Percentiles rank a stretch among this genome's conserved stretches.
Evolutionary conservation across 35 echinoderm and acorn worm species (phyloP).

Genomic region (Hemicentrotus pulcherrimus): DNA sequence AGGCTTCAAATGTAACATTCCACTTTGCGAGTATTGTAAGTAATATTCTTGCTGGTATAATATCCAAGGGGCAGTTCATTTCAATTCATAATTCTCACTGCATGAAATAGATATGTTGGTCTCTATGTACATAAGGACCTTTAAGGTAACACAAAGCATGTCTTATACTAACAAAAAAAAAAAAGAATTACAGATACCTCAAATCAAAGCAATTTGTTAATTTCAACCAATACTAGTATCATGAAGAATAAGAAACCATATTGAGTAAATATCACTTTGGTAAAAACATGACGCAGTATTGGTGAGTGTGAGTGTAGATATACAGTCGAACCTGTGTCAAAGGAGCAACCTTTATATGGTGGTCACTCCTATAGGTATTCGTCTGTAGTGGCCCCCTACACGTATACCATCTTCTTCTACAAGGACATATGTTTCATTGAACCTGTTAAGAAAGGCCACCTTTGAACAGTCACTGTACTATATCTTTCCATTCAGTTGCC

Average conservation of each 20-base stretch:
- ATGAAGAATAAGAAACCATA: not conserved
- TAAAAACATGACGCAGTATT: not conserved
- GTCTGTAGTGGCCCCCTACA: not conserved
- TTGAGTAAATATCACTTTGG: not conserved
- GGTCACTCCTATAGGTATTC: not conserved
- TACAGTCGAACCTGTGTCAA: not conserved
- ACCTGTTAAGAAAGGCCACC: not conserved
- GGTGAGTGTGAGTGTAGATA: not conserved
- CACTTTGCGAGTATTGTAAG: not conserved
- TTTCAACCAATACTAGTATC: not conserved
- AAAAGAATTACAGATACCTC: not conserved
- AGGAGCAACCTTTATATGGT: not conserved
- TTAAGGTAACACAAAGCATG: not conserved
- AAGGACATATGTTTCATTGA: not conserved
- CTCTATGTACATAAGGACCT: not conserved
- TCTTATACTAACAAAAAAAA: not conserved
- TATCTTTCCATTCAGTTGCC: too few relatives aligned
- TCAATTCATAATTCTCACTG: not conserved
- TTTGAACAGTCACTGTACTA: not conserved
- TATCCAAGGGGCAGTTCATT: not conserved
- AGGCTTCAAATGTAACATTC: not conserved
- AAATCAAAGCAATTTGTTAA: not conserved
- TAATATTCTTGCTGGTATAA: not conserved
- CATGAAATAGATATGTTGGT: not conserved
- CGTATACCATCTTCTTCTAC: not conserved